A percentile compares a stretch with the other conserved stretches of the same genome.
phyloP scores from a whole-genome alignment of 2,888 invertebrate species.

The Xestia rhomboidea region DNA sequence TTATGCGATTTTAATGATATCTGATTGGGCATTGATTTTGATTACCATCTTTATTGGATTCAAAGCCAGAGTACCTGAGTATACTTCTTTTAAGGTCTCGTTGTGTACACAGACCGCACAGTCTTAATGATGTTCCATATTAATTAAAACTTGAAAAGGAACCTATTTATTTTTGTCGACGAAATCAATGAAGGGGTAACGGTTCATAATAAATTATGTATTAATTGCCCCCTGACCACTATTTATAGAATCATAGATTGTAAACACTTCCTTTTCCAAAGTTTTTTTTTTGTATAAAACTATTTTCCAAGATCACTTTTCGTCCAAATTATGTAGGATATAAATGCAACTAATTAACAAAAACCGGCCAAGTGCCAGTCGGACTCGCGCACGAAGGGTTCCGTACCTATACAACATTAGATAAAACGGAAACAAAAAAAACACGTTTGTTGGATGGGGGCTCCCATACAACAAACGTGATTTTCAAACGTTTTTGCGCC shows the following conservation, averaged over 20 bases:
- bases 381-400: too few species aligned
- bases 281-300: too few species aligned
- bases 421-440: too few species aligned
- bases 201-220: not conserved
- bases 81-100: not conserved
- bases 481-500: too few species aligned
- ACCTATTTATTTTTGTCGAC: not conserved
- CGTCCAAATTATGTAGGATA: not conserved
- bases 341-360: not conserved
- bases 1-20: slow-evolving; percentile 28
- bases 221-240: not conserved
- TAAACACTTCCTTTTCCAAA: too few species aligned
- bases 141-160: not conserved
- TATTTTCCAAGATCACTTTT: not conserved
- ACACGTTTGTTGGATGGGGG: too few species aligned
- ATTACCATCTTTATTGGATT: slow-evolving; percentile 14
- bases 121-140: not conserved
- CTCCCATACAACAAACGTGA: too few species aligned
- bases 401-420: too few species aligned
- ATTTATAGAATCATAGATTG: too few species aligned
- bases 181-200: not conserved
- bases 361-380: too few species aligned
- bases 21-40: slow-evolving; percentile 15
- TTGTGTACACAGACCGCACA: not conserved
- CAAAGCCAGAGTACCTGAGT: not conserved